phyloP scores from a whole-genome alignment of 2,888 invertebrate genomes.

The Ectemnius cavifrons region DNA sequence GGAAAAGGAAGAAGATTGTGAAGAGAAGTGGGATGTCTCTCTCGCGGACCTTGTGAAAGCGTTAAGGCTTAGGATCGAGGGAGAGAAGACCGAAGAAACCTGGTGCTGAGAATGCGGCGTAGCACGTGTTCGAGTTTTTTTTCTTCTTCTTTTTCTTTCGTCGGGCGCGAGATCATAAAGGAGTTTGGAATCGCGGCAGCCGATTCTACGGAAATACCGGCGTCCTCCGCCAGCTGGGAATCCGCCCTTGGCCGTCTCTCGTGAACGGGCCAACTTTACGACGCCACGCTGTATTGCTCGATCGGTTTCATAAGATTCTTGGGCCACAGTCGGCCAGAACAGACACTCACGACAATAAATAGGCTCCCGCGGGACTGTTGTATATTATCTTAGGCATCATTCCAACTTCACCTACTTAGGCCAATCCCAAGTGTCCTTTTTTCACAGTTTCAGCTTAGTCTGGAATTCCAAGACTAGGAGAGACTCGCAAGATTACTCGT shows the following conservation, averaged over 20 bases:
- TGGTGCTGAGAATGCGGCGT: slow-evolving; percentile 42
- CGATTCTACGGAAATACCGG: slow-evolving; percentile 26
- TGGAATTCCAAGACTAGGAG: slow-evolving; percentile 9
- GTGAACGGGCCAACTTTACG: slow-evolving; percentile 25
- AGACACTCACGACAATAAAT: too few species aligned
- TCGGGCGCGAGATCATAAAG: slow-evolving; percentile 38
- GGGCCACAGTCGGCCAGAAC: too few species aligned
- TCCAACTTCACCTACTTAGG: too few species aligned
- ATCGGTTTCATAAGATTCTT: too few species aligned
- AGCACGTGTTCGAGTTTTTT: slow-evolving; percentile 63
- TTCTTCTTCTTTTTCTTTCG: slow-evolving; percentile 16
- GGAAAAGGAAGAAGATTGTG: neutral
- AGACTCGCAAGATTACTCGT: neutral
- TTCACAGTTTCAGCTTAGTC: neutral
- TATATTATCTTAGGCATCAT: too few species aligned
- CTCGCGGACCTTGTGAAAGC: too few species aligned
- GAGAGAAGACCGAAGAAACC: neutral
- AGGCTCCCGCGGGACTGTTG: too few species aligned
- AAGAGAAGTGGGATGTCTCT: neutral
- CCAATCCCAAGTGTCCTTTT: too few species aligned
- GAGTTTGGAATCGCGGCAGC: slow-evolving; percentile 31
- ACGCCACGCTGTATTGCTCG: neutral
- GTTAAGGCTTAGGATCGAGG: too few species aligned
- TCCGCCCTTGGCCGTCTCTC: slow-evolving; percentile 18
- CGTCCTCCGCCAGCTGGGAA: slow-evolving; percentile 5